Conservation (phyloP, 2,113 vertebrate genomes). For the Gobiocypris rarus region DNA sequence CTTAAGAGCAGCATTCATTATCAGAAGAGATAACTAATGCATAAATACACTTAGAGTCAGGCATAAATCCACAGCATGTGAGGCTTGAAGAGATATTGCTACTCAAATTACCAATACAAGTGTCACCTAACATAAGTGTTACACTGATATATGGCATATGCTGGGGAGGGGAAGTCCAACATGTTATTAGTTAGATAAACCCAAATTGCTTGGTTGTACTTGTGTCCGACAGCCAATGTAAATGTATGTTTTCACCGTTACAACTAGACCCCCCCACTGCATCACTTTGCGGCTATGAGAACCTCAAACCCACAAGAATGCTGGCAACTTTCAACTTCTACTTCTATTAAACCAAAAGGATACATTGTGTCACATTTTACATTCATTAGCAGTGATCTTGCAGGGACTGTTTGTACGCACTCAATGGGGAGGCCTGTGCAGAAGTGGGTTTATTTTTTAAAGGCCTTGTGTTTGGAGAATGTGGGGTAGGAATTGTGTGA, state of each 20-base stretch:
- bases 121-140: conserved; percentile 34
- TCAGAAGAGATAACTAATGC: conserved; percentile 44
- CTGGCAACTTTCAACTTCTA: conserved; percentile 25
- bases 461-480: conserved; percentile 59
- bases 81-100: conserved; percentile 48
- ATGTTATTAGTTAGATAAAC: conserved; percentile 32
- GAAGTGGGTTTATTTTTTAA: conserved; percentile 61
- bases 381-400: conserved; percentile 53
- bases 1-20: conserved; percentile 19
- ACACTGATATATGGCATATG: conserved; percentile 41
- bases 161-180: neutral
- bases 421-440: conserved; percentile 44
- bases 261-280: neutral
- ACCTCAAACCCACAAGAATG: conserved; percentile 20
- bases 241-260: conserved; percentile 27
- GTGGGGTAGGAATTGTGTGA: conserved; percentile 59
- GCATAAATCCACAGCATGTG: conserved; percentile 56
- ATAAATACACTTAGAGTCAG: conserved; percentile 52
- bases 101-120: conserved; percentile 41
- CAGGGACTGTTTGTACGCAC: conserved; percentile 47
- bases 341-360: conserved; percentile 33
- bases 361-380: conserved; percentile 47
- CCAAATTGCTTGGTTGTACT: conserved; percentile 37
- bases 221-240: conserved; percentile 8
- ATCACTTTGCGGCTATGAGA: conserved; percentile 12